These are phyloP conservation scores for Anhinga anhinga DNA, from an alignment of 2,113 vertebrate species.

Conservation along the genomic window DNA sequence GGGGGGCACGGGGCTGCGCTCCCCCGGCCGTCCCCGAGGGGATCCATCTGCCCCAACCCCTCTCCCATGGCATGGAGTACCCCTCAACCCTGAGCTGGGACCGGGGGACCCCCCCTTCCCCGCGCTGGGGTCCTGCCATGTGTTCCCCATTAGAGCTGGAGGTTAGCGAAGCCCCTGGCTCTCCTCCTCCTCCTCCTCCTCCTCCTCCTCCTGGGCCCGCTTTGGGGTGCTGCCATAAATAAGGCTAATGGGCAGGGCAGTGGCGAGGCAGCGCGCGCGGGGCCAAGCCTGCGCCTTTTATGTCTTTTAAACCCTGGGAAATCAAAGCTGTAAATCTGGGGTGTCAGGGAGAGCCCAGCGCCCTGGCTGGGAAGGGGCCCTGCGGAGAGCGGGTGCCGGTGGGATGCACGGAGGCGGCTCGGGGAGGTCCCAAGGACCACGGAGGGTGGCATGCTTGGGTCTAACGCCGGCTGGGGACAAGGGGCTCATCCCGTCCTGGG, in stretches of 20 bases:
- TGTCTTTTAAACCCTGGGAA: not conserved
- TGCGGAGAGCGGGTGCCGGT: not conserved
- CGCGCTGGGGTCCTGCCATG: not conserved
- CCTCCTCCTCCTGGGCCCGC: not conserved
- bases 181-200: not conserved
- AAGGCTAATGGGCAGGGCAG: not conserved
- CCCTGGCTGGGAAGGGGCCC: not conserved
- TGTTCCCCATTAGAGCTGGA: slow-evolving; percentile 64
- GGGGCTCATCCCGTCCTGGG: not conserved
- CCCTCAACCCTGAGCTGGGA: not conserved
- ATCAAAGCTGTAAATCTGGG: slow-evolving; percentile 4
- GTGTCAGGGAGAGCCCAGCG: not conserved
- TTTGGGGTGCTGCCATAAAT: slow-evolving; percentile 40
- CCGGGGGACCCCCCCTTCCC: fast-evolving
- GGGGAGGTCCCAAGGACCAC: not conserved
- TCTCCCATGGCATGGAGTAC: not conserved
- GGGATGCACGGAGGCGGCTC: fast-evolving
- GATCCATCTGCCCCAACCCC: not conserved
- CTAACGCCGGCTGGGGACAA: not conserved
- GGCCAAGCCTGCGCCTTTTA: not conserved
- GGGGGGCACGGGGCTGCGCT: not conserved
- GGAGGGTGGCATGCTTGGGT: not conserved
- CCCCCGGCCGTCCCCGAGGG: not conserved
- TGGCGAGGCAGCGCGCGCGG: not conserved
- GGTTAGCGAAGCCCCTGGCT: not conserved